Conservation (phyloP, 2,888 invertebrate species). For the Aporophyla lueneburgensis region DNA sequence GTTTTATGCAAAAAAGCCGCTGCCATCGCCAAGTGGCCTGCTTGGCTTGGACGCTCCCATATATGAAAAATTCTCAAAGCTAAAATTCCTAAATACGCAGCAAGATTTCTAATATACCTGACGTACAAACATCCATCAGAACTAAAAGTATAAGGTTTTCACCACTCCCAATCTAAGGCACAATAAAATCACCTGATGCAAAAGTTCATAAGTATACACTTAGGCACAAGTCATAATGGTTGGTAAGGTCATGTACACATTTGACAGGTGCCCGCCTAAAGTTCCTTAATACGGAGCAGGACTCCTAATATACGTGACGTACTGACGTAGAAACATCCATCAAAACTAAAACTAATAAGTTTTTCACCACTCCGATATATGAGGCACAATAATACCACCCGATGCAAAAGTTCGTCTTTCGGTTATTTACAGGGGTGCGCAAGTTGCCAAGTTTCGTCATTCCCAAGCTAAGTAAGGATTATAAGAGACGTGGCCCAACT, state of each 20-base stretch:
- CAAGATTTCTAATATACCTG: too few species aligned
- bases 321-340: constrained; percentile 23
- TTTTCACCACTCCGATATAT: constrained; percentile 32
- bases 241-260: neutral
- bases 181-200: too few species aligned
- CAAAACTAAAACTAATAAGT: constrained; percentile 26
- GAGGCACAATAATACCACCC: constrained; percentile 39
- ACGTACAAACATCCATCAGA: too few species aligned
- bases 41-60: too few species aligned
- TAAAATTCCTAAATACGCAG: too few species aligned
- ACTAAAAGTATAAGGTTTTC: too few species aligned
- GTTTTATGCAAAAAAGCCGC: too few species aligned
- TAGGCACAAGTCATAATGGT: too few species aligned
- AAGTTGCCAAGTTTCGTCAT: constrained; percentile 58
- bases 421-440: constrained; percentile 52
- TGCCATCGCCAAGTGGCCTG: too few species aligned
- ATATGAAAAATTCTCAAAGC: too few species aligned
- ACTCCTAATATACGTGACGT: constrained; percentile 6
- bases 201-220: too few species aligned
- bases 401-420: constrained; percentile 50
- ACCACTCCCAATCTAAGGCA: too few species aligned
- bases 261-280: neutral
- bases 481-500: constrained; percentile 53
- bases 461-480: constrained; percentile 55
- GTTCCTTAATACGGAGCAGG: neutral